phyloP scores from a whole-genome alignment of 2,888 invertebrate species.

The Pseudococcus viburni region DNA sequence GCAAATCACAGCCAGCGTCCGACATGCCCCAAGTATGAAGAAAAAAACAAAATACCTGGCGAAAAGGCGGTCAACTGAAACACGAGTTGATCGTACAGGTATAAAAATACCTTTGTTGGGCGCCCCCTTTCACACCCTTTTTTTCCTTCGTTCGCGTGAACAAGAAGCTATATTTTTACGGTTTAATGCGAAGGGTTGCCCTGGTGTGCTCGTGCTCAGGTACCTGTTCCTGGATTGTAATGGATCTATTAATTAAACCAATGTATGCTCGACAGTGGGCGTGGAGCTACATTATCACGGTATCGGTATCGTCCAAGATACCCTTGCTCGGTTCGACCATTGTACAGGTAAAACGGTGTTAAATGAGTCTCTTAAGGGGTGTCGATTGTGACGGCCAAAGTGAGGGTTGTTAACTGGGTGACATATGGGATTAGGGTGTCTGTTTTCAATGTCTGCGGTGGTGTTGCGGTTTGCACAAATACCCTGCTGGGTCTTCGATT shows the following conservation, averaged over 20 bases:
- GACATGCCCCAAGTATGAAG: not conserved
- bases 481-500: not conserved
- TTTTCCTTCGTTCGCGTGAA: not conserved
- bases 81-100: not conserved
- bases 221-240: too few species aligned
- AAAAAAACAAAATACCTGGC: not conserved
- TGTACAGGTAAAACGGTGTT: not conserved
- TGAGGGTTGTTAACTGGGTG: not conserved
- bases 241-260: too few species aligned
- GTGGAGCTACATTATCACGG: not conserved
- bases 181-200: too few species aligned
- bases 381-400: not conserved
- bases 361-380: not conserved
- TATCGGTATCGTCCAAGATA: not conserved
- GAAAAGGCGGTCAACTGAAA: not conserved
- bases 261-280: too few species aligned
- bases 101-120: not conserved
- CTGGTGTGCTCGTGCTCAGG: not conserved
- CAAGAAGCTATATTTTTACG: not conserved
- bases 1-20: constrained; percentile 27
- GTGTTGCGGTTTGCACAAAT: not conserved
- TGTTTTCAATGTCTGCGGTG: not conserved
- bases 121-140: not conserved
- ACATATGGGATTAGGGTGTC: not conserved
- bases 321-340: not conserved